Conservation (phyloP, 2,797 vertebrate genomes). For the Sardinella longiceps region DNA sequence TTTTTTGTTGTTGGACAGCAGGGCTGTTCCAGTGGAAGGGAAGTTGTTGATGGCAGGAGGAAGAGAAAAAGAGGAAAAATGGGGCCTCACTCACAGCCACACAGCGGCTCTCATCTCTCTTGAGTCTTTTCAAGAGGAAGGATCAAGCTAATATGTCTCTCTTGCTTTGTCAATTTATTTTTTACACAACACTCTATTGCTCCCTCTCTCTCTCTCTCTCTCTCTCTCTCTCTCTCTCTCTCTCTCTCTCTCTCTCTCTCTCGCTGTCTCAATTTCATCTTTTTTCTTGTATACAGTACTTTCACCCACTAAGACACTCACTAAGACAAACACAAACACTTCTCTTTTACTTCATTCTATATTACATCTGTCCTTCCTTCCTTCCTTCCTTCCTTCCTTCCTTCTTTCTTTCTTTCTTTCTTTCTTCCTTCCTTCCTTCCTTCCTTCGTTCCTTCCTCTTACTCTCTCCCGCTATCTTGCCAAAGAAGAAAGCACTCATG, state of each 20-base stretch:
- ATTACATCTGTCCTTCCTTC: background rate
- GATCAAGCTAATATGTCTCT: background rate
- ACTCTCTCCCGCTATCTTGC: background rate
- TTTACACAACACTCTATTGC: background rate
- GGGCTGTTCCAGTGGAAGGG: background rate
- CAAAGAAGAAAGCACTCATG: background rate
- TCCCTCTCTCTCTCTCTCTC: constrained; percentile 17
- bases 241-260: background rate
- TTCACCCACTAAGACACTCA: too few species aligned
- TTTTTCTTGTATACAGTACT: too few species aligned
- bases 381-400: background rate
- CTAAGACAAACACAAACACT: too few species aligned
- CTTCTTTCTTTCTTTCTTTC: constrained; percentile 5
- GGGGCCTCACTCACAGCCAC: constrained; percentile 6
- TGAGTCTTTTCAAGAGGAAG: constrained; percentile 14
- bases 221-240: constrained; percentile 1
- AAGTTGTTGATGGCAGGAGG: constrained; percentile 1
- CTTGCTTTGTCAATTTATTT: background rate
- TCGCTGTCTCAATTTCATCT: too few species aligned
- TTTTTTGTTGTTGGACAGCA: background rate
- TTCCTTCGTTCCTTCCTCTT: background rate
- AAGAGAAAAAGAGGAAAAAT: background rate
- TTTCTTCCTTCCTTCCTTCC: background rate
- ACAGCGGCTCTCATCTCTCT: constrained; percentile 29
- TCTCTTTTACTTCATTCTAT: background rate